phyloP scores from a whole-genome alignment of 2,113 vertebrate species.

The Saguinus midas region DNA sequence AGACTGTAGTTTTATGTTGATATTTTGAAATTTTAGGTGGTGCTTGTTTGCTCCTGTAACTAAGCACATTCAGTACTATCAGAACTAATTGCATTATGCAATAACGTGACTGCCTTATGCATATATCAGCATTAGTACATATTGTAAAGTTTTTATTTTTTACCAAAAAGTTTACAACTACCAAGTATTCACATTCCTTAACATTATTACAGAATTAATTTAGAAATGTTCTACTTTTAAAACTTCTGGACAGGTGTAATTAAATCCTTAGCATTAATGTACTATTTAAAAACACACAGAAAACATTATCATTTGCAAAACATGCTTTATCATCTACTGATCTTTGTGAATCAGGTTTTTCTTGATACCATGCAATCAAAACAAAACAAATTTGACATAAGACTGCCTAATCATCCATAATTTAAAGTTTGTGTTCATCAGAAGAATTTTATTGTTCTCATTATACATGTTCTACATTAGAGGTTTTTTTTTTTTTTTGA shows the following conservation, averaged over 20 bases:
- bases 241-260: not conserved
- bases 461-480: slow-evolving; percentile 16
- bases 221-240: not conserved
- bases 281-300: not conserved
- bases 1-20: not conserved
- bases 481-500: not conserved
- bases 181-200: slow-evolving; percentile 30
- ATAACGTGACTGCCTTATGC: not conserved
- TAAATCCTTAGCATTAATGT: not conserved
- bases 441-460: slow-evolving; percentile 6
- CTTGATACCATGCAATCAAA: not conserved
- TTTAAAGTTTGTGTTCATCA: slow-evolving; percentile 26
- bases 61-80: not conserved
- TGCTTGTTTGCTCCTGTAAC: slow-evolving; percentile 12
- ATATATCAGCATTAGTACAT: not conserved
- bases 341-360: slow-evolving; percentile 34
- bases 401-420: not conserved
- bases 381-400: slow-evolving; percentile 6
- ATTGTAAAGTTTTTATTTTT: slow-evolving; percentile 9
- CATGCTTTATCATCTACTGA: not conserved
- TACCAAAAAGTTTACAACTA: slow-evolving; percentile 26
- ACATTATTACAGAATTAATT: slow-evolving; percentile 15
- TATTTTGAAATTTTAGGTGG: slow-evolving; percentile 15
- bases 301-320: not conserved
- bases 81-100: not conserved